A percentile compares a stretch with the other conserved stretches of the same genome.
Evolutionary conservation across 2,888 invertebrate genomes (phyloP).

Genomic region (Hirtodrosophila duncani): DNA sequence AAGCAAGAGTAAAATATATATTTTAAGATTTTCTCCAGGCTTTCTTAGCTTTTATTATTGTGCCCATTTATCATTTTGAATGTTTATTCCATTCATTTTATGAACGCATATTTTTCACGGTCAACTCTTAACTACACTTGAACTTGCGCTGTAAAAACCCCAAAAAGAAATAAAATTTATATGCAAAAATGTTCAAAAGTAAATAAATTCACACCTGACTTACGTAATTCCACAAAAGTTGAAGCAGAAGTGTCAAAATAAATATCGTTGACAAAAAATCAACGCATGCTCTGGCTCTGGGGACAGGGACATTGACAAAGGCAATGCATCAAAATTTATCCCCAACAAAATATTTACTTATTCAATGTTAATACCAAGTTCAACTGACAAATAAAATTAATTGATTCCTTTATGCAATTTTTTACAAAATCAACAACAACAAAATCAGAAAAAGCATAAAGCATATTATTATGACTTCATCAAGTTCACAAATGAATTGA

Average conservation of each 20-base stretch:
- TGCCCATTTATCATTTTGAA: conserved; percentile 29
- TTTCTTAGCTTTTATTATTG: conserved; percentile 3
- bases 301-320: no score
- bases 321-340: conserved; percentile 47
- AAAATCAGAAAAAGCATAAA: no score
- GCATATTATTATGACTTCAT: no score
- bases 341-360: conserved; percentile 17
- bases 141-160: conserved; percentile 38
- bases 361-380: no score
- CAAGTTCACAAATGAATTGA: no score
- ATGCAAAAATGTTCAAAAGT: conserved; percentile 53
- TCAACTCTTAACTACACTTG: conserved; percentile 54
- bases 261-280: conserved; percentile 49
- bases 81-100: conserved; percentile 12
- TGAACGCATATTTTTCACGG: conserved; percentile 49
- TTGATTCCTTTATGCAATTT: no score
- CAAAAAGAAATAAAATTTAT: conserved; percentile 22
- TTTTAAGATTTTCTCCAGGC: no score
- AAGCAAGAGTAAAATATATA: no score
- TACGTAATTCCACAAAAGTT: conserved; percentile 49
- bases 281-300: conserved; percentile 21
- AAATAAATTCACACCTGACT: conserved; percentile 65
- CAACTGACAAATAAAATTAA: no score
- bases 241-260: conserved; percentile 62
- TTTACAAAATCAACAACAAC: no score